Evolutionary conservation across 2,797 vertebrate species (phyloP).

Genomic region (Apodemus agrarius): DNA sequence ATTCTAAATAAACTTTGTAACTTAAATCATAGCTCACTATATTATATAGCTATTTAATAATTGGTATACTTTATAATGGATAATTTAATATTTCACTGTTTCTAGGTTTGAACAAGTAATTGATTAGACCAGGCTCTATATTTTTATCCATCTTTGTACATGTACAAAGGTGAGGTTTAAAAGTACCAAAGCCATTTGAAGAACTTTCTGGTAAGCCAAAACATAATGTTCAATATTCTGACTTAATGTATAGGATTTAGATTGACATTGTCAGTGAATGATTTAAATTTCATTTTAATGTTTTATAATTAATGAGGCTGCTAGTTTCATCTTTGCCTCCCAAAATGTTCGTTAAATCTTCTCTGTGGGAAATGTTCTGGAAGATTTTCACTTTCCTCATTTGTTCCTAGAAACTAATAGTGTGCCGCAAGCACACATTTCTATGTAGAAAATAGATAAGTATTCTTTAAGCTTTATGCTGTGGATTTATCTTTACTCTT

Average conservation of each 20-base stretch:
- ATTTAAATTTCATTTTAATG: slow-evolving; percentile 36
- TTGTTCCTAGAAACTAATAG: slow-evolving; percentile 24
- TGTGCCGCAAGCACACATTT: neutral
- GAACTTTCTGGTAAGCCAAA: neutral
- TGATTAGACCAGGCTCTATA: neutral
- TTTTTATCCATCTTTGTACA: neutral
- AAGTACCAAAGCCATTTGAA: neutral
- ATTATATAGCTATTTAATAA: neutral
- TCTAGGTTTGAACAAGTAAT: neutral
- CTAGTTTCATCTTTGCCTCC: neutral
- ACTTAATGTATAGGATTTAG: neutral
- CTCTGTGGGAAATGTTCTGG: neutral
- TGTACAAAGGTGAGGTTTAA: neutral
- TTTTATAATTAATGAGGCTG: neutral
- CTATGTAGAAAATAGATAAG: slow-evolving; percentile 28
- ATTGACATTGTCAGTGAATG: neutral
- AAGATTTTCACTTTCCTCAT: neutral
- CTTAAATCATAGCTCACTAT: neutral
- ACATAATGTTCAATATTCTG: neutral
- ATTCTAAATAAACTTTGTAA: slow-evolving; percentile 18
- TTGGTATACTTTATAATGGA: neutral
- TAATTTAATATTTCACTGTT: slow-evolving; percentile 22
- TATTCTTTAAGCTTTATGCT: slow-evolving; percentile 13
- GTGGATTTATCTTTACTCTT: slow-evolving; percentile 64
- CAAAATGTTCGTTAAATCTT: slow-evolving; percentile 19